Percentiles rank a stretch among this genome's conserved stretches.
Evolutionary conservation across 2,113 vertebrate genomes (phyloP).

Genomic region (Lepidothrix coronata): DNA sequence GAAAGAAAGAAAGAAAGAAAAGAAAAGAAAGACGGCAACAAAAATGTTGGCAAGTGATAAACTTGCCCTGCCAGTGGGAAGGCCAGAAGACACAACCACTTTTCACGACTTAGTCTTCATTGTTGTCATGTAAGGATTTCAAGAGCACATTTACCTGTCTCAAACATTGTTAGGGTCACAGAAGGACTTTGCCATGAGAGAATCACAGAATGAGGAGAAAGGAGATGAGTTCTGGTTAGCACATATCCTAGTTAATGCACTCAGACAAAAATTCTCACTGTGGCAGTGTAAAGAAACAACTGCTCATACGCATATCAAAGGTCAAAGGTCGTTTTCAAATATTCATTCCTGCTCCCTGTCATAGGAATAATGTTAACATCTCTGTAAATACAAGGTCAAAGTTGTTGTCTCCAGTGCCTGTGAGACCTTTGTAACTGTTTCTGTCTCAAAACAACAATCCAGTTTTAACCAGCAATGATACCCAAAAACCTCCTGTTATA

Average conservation of each 20-base stretch:
- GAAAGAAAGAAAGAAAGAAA: too few relatives aligned
- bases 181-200: not conserved
- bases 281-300: not conserved
- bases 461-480: not conserved
- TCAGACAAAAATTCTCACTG: not conserved
- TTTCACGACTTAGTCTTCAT: not conserved
- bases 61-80: not conserved
- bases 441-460: not conserved
- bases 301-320: not conserved
- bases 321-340: not conserved
- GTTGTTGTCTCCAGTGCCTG: not conserved
- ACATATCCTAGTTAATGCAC: not conserved
- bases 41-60: not conserved
- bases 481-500: accelerated
- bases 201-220: not conserved
- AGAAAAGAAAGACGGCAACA: not conserved
- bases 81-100: not conserved
- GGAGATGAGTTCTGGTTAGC: not conserved
- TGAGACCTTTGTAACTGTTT: not conserved
- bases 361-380: not conserved
- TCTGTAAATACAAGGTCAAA: not conserved
- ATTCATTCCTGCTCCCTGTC: not conserved
- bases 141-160: not conserved
- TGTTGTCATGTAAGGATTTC: not conserved
- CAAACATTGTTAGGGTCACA: not conserved